phyloP scores from a whole-genome alignment of 1,140 invertebrate species.

The Ctenoplectra terminalis region DNA sequence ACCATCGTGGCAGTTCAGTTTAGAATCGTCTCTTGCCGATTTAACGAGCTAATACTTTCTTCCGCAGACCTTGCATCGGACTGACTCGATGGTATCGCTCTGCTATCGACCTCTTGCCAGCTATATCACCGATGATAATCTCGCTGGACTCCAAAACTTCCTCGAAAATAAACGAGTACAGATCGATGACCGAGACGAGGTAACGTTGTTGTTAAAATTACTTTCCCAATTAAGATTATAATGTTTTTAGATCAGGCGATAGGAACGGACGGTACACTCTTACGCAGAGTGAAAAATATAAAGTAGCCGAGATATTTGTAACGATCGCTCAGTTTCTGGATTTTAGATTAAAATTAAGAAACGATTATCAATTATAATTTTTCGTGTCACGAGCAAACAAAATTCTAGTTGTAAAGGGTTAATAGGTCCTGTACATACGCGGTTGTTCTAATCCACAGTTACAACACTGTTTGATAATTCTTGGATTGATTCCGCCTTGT shows the following conservation, averaged over 20 bases:
- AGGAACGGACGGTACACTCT: too few species aligned
- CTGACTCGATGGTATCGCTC: slow-evolving; percentile 94
- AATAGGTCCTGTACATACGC: too few species aligned
- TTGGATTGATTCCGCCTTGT: neutral
- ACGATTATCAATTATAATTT: too few species aligned
- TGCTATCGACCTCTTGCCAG: slow-evolving; percentile 90
- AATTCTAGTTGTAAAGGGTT: too few species aligned
- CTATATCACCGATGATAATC: slow-evolving; percentile 92
- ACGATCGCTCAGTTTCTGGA: too few species aligned
- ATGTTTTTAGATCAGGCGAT: too few species aligned
- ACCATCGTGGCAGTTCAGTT: neutral
- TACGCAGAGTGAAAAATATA: too few species aligned
- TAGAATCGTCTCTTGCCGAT: neutral
- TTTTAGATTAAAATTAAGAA: too few species aligned
- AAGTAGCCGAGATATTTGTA: too few species aligned
- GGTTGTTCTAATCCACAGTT: too few species aligned
- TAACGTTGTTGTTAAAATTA: slow-evolving; percentile 76
- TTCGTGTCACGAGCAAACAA: too few species aligned
- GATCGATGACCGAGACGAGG: slow-evolving; percentile 96
- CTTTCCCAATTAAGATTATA: too few species aligned
- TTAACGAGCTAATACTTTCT: slow-evolving; percentile 31
- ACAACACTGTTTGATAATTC: neutral
- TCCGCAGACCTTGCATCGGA: slow-evolving; percentile 85
- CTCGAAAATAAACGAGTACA: slow-evolving; percentile 91
- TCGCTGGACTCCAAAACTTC: slow-evolving; percentile 90